Percentiles rank a stretch among this genome's conserved stretches.
Evolutionary conservation across 2,113 vertebrate genomes (phyloP).

Genomic region (Oostethus manadensis): DNA sequence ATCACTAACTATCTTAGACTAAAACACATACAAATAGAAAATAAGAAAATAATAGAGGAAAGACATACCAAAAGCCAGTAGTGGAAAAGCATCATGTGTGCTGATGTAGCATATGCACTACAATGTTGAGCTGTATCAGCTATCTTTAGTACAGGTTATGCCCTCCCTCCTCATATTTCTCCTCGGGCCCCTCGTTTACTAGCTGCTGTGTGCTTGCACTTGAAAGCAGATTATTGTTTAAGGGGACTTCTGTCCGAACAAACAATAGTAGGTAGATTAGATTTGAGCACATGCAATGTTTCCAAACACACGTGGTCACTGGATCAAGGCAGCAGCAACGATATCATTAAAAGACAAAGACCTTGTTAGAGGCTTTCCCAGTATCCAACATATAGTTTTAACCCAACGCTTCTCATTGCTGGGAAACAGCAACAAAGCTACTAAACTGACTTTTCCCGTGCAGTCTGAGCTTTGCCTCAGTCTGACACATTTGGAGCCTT

Average conservation of each 20-base stretch:
- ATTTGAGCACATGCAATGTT: slow-evolving; percentile 66
- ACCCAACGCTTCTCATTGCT: slow-evolving; percentile 64
- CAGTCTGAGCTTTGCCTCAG: not conserved
- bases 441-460: slow-evolving; percentile 19
- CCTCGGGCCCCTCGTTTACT: slow-evolving; percentile 56
- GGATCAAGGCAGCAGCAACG: slow-evolving; percentile 44
- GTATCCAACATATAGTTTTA: slow-evolving; percentile 66
- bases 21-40: not conserved
- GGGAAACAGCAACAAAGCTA: slow-evolving; percentile 47
- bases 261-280: slow-evolving; percentile 54
- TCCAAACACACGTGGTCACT: slow-evolving; percentile 61
- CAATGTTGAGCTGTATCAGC: slow-evolving; percentile 42
- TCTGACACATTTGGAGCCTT: no score
- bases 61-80: not conserved
- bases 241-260: slow-evolving; percentile 46
- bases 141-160: slow-evolving; percentile 58
- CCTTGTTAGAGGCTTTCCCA: slow-evolving; percentile 52
- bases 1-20: no score
- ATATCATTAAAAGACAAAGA: slow-evolving; percentile 51
- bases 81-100: not conserved
- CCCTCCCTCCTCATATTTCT: slow-evolving; percentile 64
- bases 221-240: slow-evolving; percentile 58
- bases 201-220: slow-evolving; percentile 56
- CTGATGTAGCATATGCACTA: not conserved
- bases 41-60: no score